These are phyloP conservation scores for Petrocephalus zakoni DNA, from an alignment of 2,113 vertebrate species.

Conservation along the genomic window DNA sequence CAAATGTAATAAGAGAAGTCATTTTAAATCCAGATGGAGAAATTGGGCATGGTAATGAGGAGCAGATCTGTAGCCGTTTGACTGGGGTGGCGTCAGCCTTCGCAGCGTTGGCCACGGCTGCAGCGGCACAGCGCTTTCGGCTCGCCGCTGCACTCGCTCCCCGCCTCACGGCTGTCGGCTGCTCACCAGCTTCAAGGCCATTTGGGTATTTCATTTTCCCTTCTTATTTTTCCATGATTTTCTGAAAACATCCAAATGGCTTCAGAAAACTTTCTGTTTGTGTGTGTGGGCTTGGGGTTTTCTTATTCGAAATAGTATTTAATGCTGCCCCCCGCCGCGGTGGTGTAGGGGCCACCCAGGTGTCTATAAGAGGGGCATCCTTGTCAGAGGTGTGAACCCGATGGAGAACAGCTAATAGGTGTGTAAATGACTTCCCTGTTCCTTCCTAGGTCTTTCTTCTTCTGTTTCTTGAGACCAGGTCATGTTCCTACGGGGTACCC, in stretches of 20 bases:
- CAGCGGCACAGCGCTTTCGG: not conserved
- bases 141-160: not conserved
- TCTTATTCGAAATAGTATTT: not conserved
- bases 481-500: not conserved
- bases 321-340: not conserved
- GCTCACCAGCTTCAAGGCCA: not conserved
- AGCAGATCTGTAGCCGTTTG: not conserved
- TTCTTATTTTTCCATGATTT: not conserved
- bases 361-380: not conserved
- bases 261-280: not conserved
- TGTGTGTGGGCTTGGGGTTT: too few relatives aligned
- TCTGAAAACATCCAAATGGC: not conserved
- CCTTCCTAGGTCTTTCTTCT: not conserved
- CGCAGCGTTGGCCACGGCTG: not conserved
- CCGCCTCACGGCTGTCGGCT: not conserved
- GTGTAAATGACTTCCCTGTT: not conserved
- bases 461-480: not conserved
- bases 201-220: not conserved
- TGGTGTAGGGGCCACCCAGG: too few relatives aligned
- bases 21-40: not conserved
- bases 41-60: not conserved
- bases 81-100: not conserved
- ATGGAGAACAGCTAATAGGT: not conserved
- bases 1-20: not conserved
- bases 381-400: not conserved